phyloP scores from a whole-genome alignment of 2,113 vertebrate species.

The Chamaetylas fuelleborni region DNA sequence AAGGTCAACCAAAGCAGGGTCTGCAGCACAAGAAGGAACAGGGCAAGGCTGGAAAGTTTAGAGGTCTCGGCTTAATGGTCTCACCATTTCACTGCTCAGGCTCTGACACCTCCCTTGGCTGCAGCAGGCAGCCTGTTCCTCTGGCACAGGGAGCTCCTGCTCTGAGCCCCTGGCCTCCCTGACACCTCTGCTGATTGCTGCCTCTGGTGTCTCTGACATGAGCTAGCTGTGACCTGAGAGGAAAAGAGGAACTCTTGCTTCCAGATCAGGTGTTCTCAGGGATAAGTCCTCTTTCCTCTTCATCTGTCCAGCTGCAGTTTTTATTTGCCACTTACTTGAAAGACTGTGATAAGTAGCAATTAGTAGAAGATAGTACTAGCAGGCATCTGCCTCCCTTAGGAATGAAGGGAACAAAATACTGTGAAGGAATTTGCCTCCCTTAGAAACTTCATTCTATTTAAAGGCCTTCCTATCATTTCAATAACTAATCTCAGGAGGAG shows the following conservation, averaged over 20 bases:
- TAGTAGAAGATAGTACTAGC: not conserved
- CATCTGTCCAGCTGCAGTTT: not conserved
- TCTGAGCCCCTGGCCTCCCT: not conserved
- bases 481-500: not conserved
- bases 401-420: not conserved
- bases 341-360: not conserved
- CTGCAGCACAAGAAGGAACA: not conserved
- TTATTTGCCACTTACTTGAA: not conserved
- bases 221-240: not conserved
- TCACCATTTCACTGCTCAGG: not conserved
- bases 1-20: not conserved
- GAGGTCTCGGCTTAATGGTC: not conserved
- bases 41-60: not conserved
- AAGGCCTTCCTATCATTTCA: not conserved
- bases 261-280: not conserved
- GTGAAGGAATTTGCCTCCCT: not conserved
- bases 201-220: not conserved
- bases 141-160: not conserved
- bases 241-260: not conserved
- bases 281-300: not conserved
- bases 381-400: not conserved
- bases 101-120: not conserved
- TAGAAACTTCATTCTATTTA: conserved; percentile 19
- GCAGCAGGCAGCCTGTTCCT: not conserved
- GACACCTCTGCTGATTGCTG: not conserved